Base-by-base conservation (phyloP, 2,113 vertebrate genomes). In the Syrrhaptes paradoxus region DNA sequence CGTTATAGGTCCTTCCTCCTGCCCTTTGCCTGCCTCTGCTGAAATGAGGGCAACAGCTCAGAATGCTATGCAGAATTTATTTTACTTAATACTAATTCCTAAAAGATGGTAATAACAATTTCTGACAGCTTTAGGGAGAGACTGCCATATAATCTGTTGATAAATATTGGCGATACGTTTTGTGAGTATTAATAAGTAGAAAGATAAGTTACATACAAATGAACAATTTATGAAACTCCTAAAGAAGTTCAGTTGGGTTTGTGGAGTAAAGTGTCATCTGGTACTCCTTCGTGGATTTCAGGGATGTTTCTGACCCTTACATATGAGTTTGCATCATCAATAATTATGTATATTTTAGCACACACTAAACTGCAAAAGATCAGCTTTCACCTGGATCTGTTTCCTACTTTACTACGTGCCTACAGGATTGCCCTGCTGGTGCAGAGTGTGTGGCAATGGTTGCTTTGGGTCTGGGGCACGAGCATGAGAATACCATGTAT, bases 401-500 rank as follows among this genome's bases (percentile, higher is more conserved):
- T 58, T 58, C 36, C n/a, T 72, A 20, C 43, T 79, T 78, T 31
- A 9, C 17, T 4, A 0, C 19, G 36, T 58, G 29, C 13, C n/a
- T 83, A 13, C 62, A 13, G 51, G 62, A 45, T 49, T 66, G 59
- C 9, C 22, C 17, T 45, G 46, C 46, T 62, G 79, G 19, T 29
- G 34, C 11, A 18, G 26, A 17, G 10, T 4, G 17, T 11, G n/a
- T 46, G 77, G 45, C 13, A 67, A 13, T 7, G 36, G 29, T 43
- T 89, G 48, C 2, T 77, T 49, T 87, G 79, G 17, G 21, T 16
- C 31, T 59, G 63, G 54, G 52, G 36, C 4, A 7, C 0, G 5
- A 61, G 54, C 24, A 8, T 11, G 15, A 41, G 41, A 87, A 51
- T 4, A 17, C 2, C 1, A 6, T 13, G 4, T 43, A 45, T 0